A percentile compares a stretch with the other conserved stretches of the same genome.
Evolutionary conservation across 2,888 invertebrate species (phyloP).

Genomic region (Galerucella pusilla): DNA sequence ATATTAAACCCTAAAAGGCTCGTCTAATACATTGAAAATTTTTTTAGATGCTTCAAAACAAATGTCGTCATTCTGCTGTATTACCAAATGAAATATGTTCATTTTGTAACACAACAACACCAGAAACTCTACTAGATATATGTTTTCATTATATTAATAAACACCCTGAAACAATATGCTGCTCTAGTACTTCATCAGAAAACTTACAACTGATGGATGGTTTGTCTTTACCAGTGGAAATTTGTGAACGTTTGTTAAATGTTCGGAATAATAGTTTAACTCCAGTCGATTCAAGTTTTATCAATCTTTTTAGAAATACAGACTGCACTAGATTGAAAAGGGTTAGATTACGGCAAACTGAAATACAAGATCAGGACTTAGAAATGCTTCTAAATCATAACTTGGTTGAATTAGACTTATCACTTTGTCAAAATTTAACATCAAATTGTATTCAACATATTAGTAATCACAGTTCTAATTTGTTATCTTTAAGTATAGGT

Average conservation of each 20-base stretch:
- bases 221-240: conserved; percentile 75
- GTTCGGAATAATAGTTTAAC: conserved; percentile 66
- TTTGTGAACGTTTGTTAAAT: conserved; percentile 76
- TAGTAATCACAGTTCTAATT: conserved; percentile 75
- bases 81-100: conserved; percentile 62
- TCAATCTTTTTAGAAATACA: conserved; percentile 78
- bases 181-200: conserved; percentile 61
- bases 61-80: conserved; percentile 62
- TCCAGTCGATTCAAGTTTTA: conserved; percentile 73
- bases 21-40: background rate
- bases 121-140: conserved; percentile 73
- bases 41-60: conserved; percentile 48
- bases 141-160: conserved; percentile 73
- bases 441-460: conserved; percentile 74
- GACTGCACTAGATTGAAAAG: conserved; percentile 74
- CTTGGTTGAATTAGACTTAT: conserved; percentile 78
- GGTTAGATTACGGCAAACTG: conserved; percentile 77
- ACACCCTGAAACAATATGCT: conserved; percentile 73
- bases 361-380: conserved; percentile 78
- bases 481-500: conserved; percentile 78
- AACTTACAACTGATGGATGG: conserved; percentile 71
- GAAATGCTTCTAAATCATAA: conserved; percentile 78
- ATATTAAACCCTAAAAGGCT: background rate
- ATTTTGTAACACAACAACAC: conserved; percentile 63
- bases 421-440: conserved; percentile 78